Evolutionary conservation across 1,140 invertebrate species (phyloP).

Genomic region (Stegodyphus mimosarum): DNA sequence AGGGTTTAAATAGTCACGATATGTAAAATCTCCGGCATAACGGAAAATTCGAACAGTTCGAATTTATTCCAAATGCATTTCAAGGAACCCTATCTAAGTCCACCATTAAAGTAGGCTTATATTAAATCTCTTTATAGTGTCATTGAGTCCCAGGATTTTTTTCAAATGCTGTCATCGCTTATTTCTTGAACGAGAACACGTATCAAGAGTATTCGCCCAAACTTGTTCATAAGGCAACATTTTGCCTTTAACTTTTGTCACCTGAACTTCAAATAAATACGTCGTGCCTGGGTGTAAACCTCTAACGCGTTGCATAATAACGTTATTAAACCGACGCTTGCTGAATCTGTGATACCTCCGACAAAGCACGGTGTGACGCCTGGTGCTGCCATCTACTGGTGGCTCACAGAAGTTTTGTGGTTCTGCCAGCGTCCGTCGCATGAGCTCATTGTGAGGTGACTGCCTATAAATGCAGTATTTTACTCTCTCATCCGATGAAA

Average conservation of each 20-base stretch:
- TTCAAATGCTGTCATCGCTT: neutral
- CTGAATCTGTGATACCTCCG: slow-evolving; percentile 62
- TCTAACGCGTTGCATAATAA: slow-evolving; percentile 65
- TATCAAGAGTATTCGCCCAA: slow-evolving; percentile 56
- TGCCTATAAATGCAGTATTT: slow-evolving; percentile 67
- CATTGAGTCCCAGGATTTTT: too few relatives aligned
- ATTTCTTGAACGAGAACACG: neutral
- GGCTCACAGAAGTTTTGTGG: slow-evolving; percentile 62
- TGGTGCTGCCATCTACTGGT: slow-evolving; percentile 10
- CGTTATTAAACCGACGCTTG: slow-evolving; percentile 60
- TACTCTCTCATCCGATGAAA: slow-evolving; percentile 64
- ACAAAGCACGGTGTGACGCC: slow-evolving; percentile 63
- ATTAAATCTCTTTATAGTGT: too few relatives aligned
- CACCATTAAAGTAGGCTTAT: too few relatives aligned
- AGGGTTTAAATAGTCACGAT: too few relatives aligned
- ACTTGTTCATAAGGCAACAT: slow-evolving; percentile 65
- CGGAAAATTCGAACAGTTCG: too few relatives aligned
- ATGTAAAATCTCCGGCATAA: too few relatives aligned
- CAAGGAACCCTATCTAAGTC: too few relatives aligned
- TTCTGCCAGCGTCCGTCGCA: slow-evolving; percentile 28
- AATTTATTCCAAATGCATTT: too few relatives aligned
- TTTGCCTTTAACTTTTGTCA: slow-evolving; percentile 65
- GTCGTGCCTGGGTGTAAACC: slow-evolving; percentile 64
- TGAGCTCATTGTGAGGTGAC: slow-evolving; percentile 46
- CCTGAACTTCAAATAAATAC: slow-evolving; percentile 67